Percentiles rank a stretch among this genome's conserved stretches.
Conservation (phyloP, 2,113 vertebrate species). For the Antechinus flavipes region DNA sequence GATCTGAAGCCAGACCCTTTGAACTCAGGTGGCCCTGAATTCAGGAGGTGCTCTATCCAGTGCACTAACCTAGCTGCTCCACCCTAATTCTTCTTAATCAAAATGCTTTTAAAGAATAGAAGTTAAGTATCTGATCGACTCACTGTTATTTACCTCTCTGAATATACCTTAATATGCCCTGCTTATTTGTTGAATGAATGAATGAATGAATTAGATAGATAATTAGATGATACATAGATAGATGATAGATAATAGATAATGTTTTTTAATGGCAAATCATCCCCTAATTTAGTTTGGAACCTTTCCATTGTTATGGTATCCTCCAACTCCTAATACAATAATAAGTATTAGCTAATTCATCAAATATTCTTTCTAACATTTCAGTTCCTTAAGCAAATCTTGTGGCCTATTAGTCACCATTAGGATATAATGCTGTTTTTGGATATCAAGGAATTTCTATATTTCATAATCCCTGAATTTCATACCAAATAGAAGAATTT, state of each 20-base stretch:
- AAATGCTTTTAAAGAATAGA: not conserved
- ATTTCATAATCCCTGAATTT: not conserved
- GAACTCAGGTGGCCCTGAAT: too few relatives aligned
- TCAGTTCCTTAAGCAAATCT: slow-evolving; percentile 36
- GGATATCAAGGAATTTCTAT: not conserved
- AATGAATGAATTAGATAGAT: not conserved
- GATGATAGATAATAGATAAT: too few relatives aligned
- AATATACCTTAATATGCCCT: not conserved
- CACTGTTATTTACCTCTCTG: not conserved
- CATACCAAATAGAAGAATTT: not conserved
- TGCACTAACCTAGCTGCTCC: too few relatives aligned
- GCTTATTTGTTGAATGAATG: not conserved
- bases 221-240: not conserved
- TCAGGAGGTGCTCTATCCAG: too few relatives aligned
- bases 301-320: not conserved
- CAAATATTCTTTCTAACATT: slow-evolving; percentile 40
- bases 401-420: not conserved
- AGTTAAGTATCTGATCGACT: not conserved
- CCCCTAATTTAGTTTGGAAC: not conserved
- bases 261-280: not conserved
- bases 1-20: too few relatives aligned
- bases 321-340: not conserved
- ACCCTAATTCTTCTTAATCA: not conserved
- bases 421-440: not conserved
- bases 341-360: slow-evolving; percentile 54